phyloP scores from a whole-genome alignment of 2,888 invertebrate species.

The Scaptomyza caliginosa region DNA sequence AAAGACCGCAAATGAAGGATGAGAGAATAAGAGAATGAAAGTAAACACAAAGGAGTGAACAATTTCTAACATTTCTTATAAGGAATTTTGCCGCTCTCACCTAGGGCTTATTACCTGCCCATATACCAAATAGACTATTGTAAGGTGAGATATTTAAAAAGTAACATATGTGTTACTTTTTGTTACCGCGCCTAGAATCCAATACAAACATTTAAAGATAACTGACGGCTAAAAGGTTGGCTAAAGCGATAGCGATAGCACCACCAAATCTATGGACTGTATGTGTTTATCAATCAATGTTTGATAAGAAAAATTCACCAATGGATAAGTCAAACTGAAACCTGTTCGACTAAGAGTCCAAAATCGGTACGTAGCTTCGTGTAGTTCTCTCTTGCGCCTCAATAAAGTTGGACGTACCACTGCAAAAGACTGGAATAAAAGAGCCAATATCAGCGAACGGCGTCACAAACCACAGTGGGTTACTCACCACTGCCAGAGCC shows the following conservation, averaged over 20 bases:
- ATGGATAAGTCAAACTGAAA: constrained; percentile 49
- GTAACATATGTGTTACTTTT: constrained; percentile 20
- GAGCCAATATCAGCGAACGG: constrained; percentile 35
- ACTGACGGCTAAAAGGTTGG: constrained; percentile 27
- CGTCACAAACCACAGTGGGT: constrained; percentile 44
- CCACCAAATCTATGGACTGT: constrained; percentile 9
- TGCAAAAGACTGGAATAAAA: constrained; percentile 38
- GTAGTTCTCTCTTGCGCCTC: constrained; percentile 44
- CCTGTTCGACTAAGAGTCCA: constrained; percentile 27
- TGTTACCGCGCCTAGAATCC: constrained; percentile 19
- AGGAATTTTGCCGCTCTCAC: neutral
- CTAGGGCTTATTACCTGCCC: neutral
- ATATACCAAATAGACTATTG: neutral
- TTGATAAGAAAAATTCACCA: constrained; percentile 63
- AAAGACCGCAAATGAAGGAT: neutral
- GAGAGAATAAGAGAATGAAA: neutral
- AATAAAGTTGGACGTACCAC: constrained; percentile 43
- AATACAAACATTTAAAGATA: constrained; percentile 47
- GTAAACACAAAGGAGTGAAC: too few relatives aligned
- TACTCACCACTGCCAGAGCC: constrained; percentile 45
- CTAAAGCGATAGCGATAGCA: constrained; percentile 29
- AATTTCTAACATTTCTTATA: neutral
- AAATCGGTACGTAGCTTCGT: neutral
- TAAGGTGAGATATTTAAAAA: neutral
- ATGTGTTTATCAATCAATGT: constrained; percentile 59